Evolutionary conservation across 2,113 vertebrate species (phyloP).

Genomic region (Apeltes quadracus): DNA sequence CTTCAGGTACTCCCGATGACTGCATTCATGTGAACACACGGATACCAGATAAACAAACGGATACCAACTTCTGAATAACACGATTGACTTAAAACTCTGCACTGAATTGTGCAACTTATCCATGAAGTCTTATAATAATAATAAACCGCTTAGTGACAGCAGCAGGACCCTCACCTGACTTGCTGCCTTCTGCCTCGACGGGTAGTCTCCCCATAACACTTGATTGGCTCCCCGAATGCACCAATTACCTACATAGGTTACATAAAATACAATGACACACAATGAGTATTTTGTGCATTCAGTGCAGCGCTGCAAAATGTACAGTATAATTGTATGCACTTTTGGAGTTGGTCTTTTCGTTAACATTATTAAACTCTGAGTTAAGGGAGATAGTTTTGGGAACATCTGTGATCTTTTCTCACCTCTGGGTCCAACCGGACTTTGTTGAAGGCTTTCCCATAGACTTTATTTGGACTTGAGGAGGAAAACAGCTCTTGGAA

Average conservation of each 20-base stretch:
- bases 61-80: not conserved
- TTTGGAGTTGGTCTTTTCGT: not conserved
- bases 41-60: not conserved
- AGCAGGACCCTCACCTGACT: conserved; percentile 83
- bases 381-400: not conserved
- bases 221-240: conserved; percentile 91
- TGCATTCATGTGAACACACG: conserved; percentile 66
- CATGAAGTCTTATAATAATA: not conserved
- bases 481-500: conserved; percentile 96
- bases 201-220: conserved; percentile 90
- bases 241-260: conserved; percentile 82
- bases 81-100: not conserved
- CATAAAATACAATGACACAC: not conserved
- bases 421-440: conserved; percentile 93
- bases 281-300: not conserved
- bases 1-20: conserved; percentile 88
- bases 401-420: conserved; percentile 5
- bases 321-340: not conserved
- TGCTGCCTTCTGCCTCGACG: conserved; percentile 91
- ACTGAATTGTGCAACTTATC: not conserved
- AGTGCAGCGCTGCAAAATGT: not conserved
- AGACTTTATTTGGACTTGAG: conserved; percentile 92
- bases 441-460: conserved; percentile 89
- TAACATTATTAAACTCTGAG: not conserved
- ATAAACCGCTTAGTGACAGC: not conserved